Conservation (phyloP, 2,888 invertebrate species). For the Scaptomyza flava region DNA sequence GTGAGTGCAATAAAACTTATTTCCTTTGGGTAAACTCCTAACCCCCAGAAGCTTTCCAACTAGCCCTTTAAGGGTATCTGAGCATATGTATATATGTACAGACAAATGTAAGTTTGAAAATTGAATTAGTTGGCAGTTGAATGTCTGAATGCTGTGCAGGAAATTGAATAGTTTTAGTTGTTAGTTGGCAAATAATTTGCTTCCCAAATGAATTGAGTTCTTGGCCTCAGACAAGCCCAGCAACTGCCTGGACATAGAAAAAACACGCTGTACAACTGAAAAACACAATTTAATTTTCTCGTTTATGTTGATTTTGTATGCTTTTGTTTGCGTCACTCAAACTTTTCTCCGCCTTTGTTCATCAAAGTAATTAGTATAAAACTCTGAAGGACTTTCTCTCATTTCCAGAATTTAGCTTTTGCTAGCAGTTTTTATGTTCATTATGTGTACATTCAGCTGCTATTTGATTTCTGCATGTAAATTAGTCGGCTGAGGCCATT, state of each 20-base stretch:
- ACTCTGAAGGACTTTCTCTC: constrained; percentile 66
- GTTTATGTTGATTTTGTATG: constrained; percentile 58
- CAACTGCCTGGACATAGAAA: constrained; percentile 5
- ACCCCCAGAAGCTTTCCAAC: constrained; percentile 9
- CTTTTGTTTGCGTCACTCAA: constrained; percentile 74
- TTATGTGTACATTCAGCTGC: constrained; percentile 65
- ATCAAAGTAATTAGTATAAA: constrained; percentile 77
- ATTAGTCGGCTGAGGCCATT: constrained; percentile 72
- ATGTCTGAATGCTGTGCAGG: constrained; percentile 42
- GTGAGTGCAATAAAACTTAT: constrained; percentile 63
- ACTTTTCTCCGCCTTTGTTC: constrained; percentile 69
- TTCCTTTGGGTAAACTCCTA: constrained; percentile 32
- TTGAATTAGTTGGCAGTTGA: constrained; percentile 59
- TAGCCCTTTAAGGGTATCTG: constrained; percentile 20
- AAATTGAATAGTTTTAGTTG: constrained; percentile 75
- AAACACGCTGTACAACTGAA: constrained; percentile 5
- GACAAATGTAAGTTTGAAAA: constrained; percentile 40
- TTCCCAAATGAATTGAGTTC: constrained; percentile 22
- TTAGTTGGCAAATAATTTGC: constrained; percentile 67
- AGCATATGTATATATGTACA: neutral
- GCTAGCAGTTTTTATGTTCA: constrained; percentile 44
- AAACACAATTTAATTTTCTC: constrained; percentile 66
- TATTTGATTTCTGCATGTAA: constrained; percentile 77
- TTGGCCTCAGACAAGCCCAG: constrained; percentile 16
- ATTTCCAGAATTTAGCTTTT: constrained; percentile 37